Conservation (phyloP, 1,140 invertebrate species). For the Gonatopus flavifemur region DNA sequence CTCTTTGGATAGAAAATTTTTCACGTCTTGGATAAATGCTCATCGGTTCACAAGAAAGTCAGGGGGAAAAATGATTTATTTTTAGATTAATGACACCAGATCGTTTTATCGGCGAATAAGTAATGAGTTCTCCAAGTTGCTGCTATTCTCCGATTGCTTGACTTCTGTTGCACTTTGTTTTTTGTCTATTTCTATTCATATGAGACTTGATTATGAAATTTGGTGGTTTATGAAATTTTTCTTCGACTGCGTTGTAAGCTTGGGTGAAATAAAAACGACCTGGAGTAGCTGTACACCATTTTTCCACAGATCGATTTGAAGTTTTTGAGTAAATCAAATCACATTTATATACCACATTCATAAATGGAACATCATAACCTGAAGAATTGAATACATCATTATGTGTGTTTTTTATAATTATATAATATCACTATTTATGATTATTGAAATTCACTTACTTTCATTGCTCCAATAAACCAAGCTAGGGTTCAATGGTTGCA, state of each 20-base stretch:
- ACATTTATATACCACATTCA: constrained; percentile 65
- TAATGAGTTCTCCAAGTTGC: no score
- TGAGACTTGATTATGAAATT: constrained; percentile 57
- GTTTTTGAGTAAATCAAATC: constrained; percentile 63
- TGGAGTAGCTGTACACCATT: constrained; percentile 68
- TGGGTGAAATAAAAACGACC: constrained; percentile 78
- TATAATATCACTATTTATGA: constrained; percentile 1
- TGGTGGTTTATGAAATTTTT: constrained; percentile 67
- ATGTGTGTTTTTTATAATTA: neutral
- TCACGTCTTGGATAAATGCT: no score
- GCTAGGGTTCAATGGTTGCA: constrained; percentile 71
- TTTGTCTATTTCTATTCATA: no score
- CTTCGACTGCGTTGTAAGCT: constrained; percentile 65
- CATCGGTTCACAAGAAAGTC: no score
- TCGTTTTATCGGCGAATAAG: no score
- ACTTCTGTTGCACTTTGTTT: no score
- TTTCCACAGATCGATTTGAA: constrained; percentile 56
- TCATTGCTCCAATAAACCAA: constrained; percentile 78
- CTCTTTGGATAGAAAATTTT: no score
- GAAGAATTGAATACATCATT: constrained; percentile 23
- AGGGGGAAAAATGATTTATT: no score
- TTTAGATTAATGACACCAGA: no score
- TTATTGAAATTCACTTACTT: no score
- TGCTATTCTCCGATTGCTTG: no score
- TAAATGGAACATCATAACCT: constrained; percentile 61